Conservation (phyloP, 2,888 invertebrate species). For the Augochlorella aurata region DNA sequence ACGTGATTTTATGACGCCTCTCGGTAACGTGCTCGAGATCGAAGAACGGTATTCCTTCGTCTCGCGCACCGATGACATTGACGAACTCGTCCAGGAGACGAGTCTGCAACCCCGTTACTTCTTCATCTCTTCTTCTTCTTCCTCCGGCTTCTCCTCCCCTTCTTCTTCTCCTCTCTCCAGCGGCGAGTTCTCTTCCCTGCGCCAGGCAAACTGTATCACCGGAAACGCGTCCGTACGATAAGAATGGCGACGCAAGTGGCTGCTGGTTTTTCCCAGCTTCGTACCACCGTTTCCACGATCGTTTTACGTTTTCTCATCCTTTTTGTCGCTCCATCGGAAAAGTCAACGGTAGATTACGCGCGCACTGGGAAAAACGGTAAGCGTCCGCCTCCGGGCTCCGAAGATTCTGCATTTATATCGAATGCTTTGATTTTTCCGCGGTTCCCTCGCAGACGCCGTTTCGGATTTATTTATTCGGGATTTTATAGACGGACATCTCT, state of each 20-base stretch:
- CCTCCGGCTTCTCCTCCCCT: neutral
- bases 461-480: neutral
- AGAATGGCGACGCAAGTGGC: neutral
- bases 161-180: too few species aligned
- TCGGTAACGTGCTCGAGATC: slow-evolving; percentile 50
- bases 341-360: neutral
- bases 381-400: neutral
- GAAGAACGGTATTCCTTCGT: slow-evolving; percentile 63
- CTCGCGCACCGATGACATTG: slow-evolving; percentile 42
- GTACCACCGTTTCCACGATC: neutral
- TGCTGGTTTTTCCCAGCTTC: slow-evolving; percentile 2
- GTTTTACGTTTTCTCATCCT: neutral
- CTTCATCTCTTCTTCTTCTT: neutral
- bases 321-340: slow-evolving; percentile 2
- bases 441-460: neutral
- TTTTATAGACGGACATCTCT: neutral
- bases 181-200: neutral
- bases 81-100: slow-evolving; percentile 14
- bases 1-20: slow-evolving; percentile 61
- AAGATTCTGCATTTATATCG: neutral
- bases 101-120: slow-evolving; percentile 45
- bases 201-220: neutral
- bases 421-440: neutral
- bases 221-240: slow-evolving; percentile 27
- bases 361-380: neutral